Base-by-base conservation (phyloP, 1,140 invertebrate species). In the Pseudachorutes palmiensis region DNA sequence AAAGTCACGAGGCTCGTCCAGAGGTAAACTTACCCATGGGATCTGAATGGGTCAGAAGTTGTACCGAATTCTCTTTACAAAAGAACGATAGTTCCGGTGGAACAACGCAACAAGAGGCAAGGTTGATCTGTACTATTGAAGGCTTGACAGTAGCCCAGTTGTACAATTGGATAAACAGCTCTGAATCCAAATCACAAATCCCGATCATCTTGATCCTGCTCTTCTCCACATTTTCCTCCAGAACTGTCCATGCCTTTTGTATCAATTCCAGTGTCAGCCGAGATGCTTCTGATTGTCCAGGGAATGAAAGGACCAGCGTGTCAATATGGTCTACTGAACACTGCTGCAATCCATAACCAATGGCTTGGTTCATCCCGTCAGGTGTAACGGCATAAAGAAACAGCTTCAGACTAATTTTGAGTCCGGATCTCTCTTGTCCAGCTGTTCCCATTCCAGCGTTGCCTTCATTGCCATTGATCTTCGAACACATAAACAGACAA, bases 41-140 rank as follows among this genome's bases (percentile, higher is more conserved):
- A 81, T 98, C 96, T 77, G 88, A 94, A 78, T 98, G 95, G 0
- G 95, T 98, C 2, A 98, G 81, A 26, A 99, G 80, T 75, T 97
- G 93, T 59, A 99, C 88, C 73, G 93, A 88, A 75, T 95, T 87
- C 72, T 90, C 85, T 75, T 89, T 90, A 64, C 94, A 92, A 81
- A 94, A 98, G 62, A 85, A 83, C 76, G 92, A 88, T 65, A 99
- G 82, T 14, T 89, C 87, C 26, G 89, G 87, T 16, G 95, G 94
- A 66, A 98, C 94, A 2, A 96, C 89, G 82, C 96, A 98, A 78
- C 95, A 98, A 1, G 89, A 89, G 1, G 92, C 88, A 59, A 98
- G 83, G 81, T 95, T 97, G 68, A 98, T 94, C 81, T 99, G 95
- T 70, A 96, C 88, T 65, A 96, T 93, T 70, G 84, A 85, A 22